Conservation (phyloP, 2,113 vertebrate species). For the Perca fluviatilis region DNA sequence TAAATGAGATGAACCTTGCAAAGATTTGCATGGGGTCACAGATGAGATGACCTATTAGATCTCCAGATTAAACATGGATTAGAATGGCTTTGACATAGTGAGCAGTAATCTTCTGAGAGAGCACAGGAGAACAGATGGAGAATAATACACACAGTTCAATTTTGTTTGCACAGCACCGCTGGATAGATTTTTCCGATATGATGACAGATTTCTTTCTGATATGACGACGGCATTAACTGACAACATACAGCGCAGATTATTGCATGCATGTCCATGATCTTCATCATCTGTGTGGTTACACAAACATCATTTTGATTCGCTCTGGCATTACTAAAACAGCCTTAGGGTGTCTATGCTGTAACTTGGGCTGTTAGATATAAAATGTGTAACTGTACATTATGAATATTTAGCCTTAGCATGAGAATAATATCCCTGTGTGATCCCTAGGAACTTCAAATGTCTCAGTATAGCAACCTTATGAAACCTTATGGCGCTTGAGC, state of each 20-base stretch:
- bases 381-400: background rate
- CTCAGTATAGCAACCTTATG: background rate
- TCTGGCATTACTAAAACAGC: background rate
- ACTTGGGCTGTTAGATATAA: background rate
- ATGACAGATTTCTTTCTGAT: constrained; percentile 12
- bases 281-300: background rate
- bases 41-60: constrained; percentile 51
- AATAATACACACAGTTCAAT: constrained; percentile 51
- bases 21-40: constrained; percentile 45
- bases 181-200: constrained; percentile 13
- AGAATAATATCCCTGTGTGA: background rate
- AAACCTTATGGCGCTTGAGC: constrained; percentile 4
- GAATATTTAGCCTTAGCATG: background rate
- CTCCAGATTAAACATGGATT: constrained; percentile 80
- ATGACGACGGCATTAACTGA: constrained; percentile 25
- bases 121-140: constrained; percentile 70
- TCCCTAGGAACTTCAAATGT: background rate
- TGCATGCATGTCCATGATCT: background rate
- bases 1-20: constrained; percentile 11
- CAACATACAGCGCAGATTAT: background rate
- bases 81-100: constrained; percentile 69
- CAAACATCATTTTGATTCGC: background rate
- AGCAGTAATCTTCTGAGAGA: constrained; percentile 76
- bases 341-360: background rate
- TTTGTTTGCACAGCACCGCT: constrained; percentile 35